These are phyloP conservation scores for Dasysyrphus albostriatus DNA, from an alignment of 2,888 invertebrate species.

Conservation along the genomic window DNA sequence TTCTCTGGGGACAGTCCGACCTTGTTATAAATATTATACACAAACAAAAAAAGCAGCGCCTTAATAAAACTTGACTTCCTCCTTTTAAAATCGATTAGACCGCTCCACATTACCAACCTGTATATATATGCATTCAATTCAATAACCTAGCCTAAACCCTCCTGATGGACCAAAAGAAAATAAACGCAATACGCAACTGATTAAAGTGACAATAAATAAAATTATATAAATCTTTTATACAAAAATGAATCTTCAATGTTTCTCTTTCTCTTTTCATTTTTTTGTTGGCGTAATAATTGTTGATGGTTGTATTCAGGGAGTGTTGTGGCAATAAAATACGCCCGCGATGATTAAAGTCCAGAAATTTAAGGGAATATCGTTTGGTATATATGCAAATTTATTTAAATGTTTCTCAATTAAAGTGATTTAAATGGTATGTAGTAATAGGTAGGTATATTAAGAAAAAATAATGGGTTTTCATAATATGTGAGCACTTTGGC, in stretches of 20 bases:
- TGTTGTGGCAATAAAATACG: slow-evolving; percentile 23
- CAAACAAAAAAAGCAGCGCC: slow-evolving; percentile 46
- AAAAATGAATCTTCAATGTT: slow-evolving; percentile 51
- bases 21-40: too few relatives aligned
- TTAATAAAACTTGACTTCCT: slow-evolving; percentile 68
- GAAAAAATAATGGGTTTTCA: not conserved
- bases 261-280: slow-evolving; percentile 45
- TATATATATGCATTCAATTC: not conserved
- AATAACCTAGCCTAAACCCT: not conserved
- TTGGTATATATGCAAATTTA: not conserved
- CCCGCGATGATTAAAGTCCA: slow-evolving; percentile 26
- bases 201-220: slow-evolving; percentile 64
- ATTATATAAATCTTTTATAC: slow-evolving; percentile 53
- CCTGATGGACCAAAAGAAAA: slow-evolving; percentile 49
- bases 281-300: not conserved
- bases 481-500: not conserved
- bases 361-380: slow-evolving; percentile 2
- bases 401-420: not conserved
- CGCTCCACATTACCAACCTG: not conserved
- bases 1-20: too few relatives aligned
- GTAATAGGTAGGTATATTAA: not conserved
- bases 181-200: slow-evolving; percentile 55
- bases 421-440: not conserved
- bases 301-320: not conserved
- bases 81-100: slow-evolving; percentile 62